Conservation (phyloP, 1,140 invertebrate species). For the Manduca sexta region DNA sequence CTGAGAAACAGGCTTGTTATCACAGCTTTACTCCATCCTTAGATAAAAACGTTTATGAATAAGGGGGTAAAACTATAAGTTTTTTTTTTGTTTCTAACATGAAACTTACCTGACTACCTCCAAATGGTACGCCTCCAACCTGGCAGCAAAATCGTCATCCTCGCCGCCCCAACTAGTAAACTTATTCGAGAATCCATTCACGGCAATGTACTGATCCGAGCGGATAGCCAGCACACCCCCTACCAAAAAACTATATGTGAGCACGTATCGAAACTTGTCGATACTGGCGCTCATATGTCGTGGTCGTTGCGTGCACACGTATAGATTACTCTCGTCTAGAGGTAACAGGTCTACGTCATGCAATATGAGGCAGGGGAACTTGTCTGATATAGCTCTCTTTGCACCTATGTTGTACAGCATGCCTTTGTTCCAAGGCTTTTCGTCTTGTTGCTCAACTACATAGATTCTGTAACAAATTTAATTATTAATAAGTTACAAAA, state of each 20-base stretch:
- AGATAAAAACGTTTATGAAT: no score
- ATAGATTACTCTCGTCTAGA: slow-evolving; percentile 90
- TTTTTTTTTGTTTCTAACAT: neutral
- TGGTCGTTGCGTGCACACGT: slow-evolving; percentile 89
- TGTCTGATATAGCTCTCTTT: slow-evolving; percentile 78
- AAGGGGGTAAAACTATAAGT: no score
- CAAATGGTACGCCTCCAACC: slow-evolving; percentile 57
- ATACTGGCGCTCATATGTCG: slow-evolving; percentile 95
- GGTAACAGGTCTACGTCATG: slow-evolving; percentile 98
- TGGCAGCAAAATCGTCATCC: slow-evolving; percentile 91
- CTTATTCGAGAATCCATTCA: slow-evolving; percentile 94
- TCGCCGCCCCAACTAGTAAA: slow-evolving; percentile 94
- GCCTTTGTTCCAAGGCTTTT: slow-evolving; percentile 91
- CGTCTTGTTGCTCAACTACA: slow-evolving; percentile 89
- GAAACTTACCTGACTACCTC: slow-evolving; percentile 33
- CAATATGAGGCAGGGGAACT: slow-evolving; percentile 93
- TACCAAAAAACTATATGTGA: slow-evolving; percentile 82
- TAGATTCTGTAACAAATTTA: slow-evolving; percentile 84
- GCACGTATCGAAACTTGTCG: slow-evolving; percentile 84
- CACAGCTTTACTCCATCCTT: no score
- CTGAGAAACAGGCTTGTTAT: no score
- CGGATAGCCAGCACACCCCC: slow-evolving; percentile 84
- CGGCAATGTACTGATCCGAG: slow-evolving; percentile 79
- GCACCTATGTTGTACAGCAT: slow-evolving; percentile 93
- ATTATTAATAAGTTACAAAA: no score